Evolutionary conservation across 2,113 vertebrate species (phyloP).

Genomic region (Platanista minor): DNA sequence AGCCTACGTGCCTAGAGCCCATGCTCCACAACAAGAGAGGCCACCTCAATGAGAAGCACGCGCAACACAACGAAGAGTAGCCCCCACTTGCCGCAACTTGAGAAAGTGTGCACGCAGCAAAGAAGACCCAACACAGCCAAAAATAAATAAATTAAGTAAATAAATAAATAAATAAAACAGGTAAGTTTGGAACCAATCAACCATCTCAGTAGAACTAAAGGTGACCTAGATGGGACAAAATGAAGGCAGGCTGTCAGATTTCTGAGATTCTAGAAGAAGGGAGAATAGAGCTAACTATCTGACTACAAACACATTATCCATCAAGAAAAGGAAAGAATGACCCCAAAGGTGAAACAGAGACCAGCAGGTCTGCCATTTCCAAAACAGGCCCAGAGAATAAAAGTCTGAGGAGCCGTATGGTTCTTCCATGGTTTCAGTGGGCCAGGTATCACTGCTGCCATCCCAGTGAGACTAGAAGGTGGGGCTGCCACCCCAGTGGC

Average conservation of each 20-base stretch:
- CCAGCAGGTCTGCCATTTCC: not conserved
- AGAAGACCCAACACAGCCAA: too few species aligned
- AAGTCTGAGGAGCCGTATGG: not conserved
- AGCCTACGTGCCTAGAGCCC: too few species aligned
- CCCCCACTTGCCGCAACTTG: too few species aligned
- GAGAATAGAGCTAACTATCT: not conserved
- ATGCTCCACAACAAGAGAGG: too few species aligned
- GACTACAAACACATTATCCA: not conserved
- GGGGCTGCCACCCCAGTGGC: not conserved
- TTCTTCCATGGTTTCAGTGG: not conserved
- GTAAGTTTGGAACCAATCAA: not conserved
- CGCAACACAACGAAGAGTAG: too few species aligned
- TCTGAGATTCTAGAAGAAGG: not conserved
- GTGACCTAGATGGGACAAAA: not conserved
- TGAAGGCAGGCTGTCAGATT: not conserved
- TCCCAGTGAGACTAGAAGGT: too few species aligned
- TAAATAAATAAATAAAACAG: not conserved
- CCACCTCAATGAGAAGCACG: too few species aligned
- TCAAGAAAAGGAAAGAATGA: not conserved
- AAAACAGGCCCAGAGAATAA: not conserved
- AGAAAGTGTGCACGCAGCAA: too few species aligned
- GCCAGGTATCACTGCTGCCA: not conserved
- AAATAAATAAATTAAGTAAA: too few species aligned
- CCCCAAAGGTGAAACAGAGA: not conserved
- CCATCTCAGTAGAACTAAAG: not conserved